Conservation (phyloP, 2,888 invertebrate species). For the Molorchus minor region DNA sequence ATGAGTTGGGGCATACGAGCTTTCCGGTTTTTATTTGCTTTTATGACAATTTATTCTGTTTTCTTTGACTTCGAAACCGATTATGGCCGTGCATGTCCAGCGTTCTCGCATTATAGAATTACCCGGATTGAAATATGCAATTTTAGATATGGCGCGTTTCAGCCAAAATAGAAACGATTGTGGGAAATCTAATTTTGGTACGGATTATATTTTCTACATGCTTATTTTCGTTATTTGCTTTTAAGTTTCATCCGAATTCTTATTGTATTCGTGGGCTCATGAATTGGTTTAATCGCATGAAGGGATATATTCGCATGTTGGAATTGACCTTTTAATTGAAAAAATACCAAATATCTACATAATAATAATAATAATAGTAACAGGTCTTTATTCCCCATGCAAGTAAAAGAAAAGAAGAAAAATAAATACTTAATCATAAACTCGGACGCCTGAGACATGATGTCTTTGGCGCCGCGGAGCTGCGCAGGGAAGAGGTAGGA, state of each 20-base stretch:
- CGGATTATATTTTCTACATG: conserved; percentile 19
- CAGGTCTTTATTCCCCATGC: no score
- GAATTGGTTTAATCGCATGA: conserved; percentile 3
- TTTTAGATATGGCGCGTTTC: conserved; percentile 48
- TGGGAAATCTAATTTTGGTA: conserved; percentile 24
- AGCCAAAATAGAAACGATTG: conserved; percentile 45
- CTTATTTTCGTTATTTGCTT: conserved; percentile 19
- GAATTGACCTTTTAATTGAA: no score
- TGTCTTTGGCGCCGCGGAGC: no score
- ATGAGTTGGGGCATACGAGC: conserved; percentile 38
- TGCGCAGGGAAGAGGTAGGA: no score
- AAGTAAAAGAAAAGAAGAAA: no score
- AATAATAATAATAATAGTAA: no score
- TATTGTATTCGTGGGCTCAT: background rate
- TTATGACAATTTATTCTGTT: conserved; percentile 56
- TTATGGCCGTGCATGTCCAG: conserved; percentile 53
- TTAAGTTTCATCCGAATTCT: conserved; percentile 11
- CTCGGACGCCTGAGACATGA: no score
- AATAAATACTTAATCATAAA: no score
- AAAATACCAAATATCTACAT: no score
- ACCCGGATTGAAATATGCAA: conserved; percentile 55
- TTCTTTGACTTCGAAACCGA: conserved; percentile 55
- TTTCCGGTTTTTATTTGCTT: conserved; percentile 50
- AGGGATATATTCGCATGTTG: no score
- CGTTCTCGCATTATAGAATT: conserved; percentile 55